Evolutionary conservation across 2,888 invertebrate species (phyloP), one percentile per base, ranked within the genome.

Genomic region (Anticlea derivata): DNA sequence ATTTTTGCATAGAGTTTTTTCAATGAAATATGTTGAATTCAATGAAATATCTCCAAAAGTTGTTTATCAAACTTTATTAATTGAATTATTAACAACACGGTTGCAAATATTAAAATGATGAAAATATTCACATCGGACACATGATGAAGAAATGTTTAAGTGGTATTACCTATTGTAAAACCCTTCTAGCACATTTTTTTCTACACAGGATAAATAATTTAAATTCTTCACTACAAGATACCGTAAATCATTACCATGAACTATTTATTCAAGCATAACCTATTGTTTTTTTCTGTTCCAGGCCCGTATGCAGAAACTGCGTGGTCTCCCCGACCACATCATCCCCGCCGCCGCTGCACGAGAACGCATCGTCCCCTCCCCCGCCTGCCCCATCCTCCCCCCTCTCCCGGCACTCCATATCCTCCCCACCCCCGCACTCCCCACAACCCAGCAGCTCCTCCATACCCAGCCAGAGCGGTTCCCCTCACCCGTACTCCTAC

Each of bases 291-390:
- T 58, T 75, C 24, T 50, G n/a, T 84, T 80, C 66, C 93, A 96
- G 96, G 78, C 95, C 96, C 67, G 95, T 96, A 76, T 96, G 96
- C 90, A 93, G 95, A 55, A 95, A 95, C 91, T 96, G 96, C 92
- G 95, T 95, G 83, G 89, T 92, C 23, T 89, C 92, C 33, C 91
- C 88, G 46, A 91, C 92, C 17, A 78, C 89, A 0, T 86, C 89
- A 3, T 84, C 88, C 1, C 86, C 88, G 0, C 89, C 87, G 1
- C 88, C 84, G 1, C 78, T 83, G 1, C 83, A 83, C 65, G 83
- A 84, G 67, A 77, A 73, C 50, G 70, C 80, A 1, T 71, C 80
- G 41, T 86, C 80, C 24, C 89, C 88, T 0, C 87, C 87, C 0
- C 86, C 86, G 0, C 86, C 83, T 0, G 82, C 87, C 3, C 83